A percentile compares a stretch with the other conserved stretches of the same genome.
Evolutionary conservation across 2,113 vertebrate genomes (phyloP).

Genomic region (Rhagologus leucostigma): DNA sequence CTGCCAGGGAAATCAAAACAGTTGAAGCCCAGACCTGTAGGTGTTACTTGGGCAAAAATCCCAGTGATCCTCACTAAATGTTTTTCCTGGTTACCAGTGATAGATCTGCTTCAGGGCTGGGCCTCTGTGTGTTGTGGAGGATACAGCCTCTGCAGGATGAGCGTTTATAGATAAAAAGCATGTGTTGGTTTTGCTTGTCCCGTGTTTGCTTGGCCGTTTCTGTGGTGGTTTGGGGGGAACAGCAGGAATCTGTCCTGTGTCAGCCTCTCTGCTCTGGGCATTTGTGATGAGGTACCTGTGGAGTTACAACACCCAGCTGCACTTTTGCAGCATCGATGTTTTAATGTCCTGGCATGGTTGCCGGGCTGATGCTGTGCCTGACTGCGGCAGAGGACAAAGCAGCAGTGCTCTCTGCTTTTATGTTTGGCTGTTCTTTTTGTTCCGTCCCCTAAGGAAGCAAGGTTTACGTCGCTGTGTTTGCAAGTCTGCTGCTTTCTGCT

Average conservation of each 20-base stretch:
- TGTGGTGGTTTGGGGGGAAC: neutral
- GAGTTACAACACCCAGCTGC: neutral
- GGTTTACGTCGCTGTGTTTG: neutral
- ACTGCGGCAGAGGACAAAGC: neutral
- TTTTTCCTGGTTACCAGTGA: neutral
- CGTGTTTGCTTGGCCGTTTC: neutral
- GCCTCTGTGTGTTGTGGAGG: neutral
- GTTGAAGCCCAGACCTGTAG: neutral
- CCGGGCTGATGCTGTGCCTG: neutral
- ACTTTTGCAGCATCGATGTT: neutral
- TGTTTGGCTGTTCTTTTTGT: neutral
- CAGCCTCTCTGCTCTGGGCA: neutral
- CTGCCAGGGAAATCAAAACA: conserved; percentile 38
- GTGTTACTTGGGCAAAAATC: neutral
- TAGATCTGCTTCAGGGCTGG: neutral
- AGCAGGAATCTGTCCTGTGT: neutral
- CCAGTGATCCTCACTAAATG: neutral
- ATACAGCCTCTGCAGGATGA: neutral
- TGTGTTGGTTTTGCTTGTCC: neutral
- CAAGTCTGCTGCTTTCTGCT: neutral
- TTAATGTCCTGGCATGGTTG: neutral
- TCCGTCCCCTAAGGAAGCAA: neutral
- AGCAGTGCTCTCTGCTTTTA: neutral
- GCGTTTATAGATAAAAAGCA: neutral
- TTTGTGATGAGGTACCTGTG: neutral